Base-by-base conservation (phyloP, 2,797 vertebrate genomes). In the Anguilla megastoma region DNA sequence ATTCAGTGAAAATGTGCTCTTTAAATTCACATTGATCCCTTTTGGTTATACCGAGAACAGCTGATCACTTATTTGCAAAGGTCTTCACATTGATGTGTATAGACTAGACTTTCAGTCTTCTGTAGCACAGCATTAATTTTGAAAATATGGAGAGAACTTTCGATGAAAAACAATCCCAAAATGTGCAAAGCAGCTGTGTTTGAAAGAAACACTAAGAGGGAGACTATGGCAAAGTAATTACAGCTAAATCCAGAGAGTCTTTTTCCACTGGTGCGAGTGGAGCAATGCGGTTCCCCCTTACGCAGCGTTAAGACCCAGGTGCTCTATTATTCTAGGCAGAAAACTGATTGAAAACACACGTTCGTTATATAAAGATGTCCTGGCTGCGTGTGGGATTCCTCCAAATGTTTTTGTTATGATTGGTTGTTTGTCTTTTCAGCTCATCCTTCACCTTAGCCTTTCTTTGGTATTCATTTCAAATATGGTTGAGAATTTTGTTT, bases 121-220 rank as follows among this genome's bases (percentile, higher is more conserved):
- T 76, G 74, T 76, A 76, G 74, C 4, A 16, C 41, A 76, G 41
- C 33, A 21, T 33, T 76, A 6, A 76, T 76, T 76, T 45, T 0
- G 6, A 41, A 41, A 76, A 76, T 30, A 14, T 74, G 27, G 30
- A 74, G 30, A 21, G 18, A 33, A 33, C 8, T 33, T 74, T 74
- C 30, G 30, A 33, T 66, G 84, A 50, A 33, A 71, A 33, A 2
- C 0, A 48, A 85, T 84, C 79, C 6, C 41, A 84, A 92, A 93
- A 95, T 95, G 93, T 86, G 91, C 91, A 93, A 90, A 92, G 92
- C 95, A 95, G 94, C 94, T 95, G 95, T 92, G 93, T 91, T 87
- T 92, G 88, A 89, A 91, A 92, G 92, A 93, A 90, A 91, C 91
- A 87, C 91, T 88, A 90, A 93, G 50, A 18, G 41, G 94, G 93